Evolutionary conservation across 1,140 invertebrate species (phyloP), one percentile per base, ranked within the genome.

Genomic region (Cydia splendana): DNA sequence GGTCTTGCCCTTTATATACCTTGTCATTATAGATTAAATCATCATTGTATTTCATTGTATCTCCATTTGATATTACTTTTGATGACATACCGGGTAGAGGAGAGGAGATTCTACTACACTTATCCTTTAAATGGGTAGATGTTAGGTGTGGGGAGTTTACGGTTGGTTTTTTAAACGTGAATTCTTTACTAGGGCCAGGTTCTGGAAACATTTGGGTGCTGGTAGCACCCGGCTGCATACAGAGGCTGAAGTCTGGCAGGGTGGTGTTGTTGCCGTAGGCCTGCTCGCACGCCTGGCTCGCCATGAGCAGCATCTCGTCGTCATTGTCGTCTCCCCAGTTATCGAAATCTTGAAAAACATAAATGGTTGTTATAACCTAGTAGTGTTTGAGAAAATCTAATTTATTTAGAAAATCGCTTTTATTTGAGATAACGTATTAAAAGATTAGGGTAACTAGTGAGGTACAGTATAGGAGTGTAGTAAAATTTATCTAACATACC

Each of bases 241-340:
- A 93, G 4, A 89, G 77, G 69, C 84, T 89, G 45, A 93, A 93
- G 71, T 93, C 80, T 30, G 88, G 87, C 12, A 92, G 48, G 48
- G 75, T 71, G 74, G 82, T 86, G 20, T 86, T 81, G 24, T 80
- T 79, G 77, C 81, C 87, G 75, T 81, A 87, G 0, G 80, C 88
- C n/a, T 93, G 80, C 71, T 94, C 93, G 76, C 88, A 93, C 4
- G 86, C 93, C 80, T 94, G 92, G 76, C 90, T 93, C 0, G 91
- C 92, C 76, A 91, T 77, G 18, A 94, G 81, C 5, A 94, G 83
- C 48, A 93, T 88, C 81, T 93, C 89, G 76, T 93, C 92, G 74
- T 93, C 91, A 79, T 87, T 86, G 51, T 93, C 92, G 74, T 93
- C 89, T 2, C 87, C 90, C 92, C 92, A 93, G 57, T 75, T 86